These are phyloP conservation scores for Physocephala rufipes DNA, from an alignment of 2,888 invertebrate species.

Conservation along the genomic window DNA sequence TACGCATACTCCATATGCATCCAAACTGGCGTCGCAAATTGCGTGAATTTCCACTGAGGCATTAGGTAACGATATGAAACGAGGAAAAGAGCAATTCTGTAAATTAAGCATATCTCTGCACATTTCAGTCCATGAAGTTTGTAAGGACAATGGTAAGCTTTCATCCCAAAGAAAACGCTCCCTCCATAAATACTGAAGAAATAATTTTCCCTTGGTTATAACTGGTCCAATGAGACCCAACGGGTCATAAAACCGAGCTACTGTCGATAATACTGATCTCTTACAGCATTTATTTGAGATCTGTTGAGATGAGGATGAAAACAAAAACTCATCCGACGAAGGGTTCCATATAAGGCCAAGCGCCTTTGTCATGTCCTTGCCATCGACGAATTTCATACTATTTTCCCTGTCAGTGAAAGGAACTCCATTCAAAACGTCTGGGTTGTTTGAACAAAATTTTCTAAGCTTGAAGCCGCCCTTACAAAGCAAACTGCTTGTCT, in stretches of 20 bases:
- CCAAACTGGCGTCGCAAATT: constrained; percentile 33
- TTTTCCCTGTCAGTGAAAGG: no score
- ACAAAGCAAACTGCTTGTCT: no score
- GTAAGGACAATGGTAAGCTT: constrained; percentile 15
- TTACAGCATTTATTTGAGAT: no score
- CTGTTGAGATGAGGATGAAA: no score
- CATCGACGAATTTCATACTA: no score
- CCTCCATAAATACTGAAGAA: constrained; percentile 32
- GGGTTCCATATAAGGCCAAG: no score
- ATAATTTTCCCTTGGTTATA: constrained; percentile 20
- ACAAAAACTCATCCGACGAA: no score
- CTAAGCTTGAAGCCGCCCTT: constrained; percentile 6
- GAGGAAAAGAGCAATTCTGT: constrained; percentile 1
- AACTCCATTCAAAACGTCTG: constrained; percentile 19
- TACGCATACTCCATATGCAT: constrained; percentile 28
- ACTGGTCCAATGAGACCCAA: no score
- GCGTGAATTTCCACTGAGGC: constrained; percentile 29
- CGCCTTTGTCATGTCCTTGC: no score
- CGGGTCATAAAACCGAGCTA: no score
- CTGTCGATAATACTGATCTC: no score
- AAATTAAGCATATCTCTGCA: not conserved
- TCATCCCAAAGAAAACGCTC: constrained; percentile 25
- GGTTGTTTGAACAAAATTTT: constrained; percentile 39
- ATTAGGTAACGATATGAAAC: constrained; percentile 6
- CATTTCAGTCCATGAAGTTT: constrained; percentile 7